A percentile compares a stretch with the other conserved stretches of the same genome.
These are phyloP conservation scores for Ferrisia virgata DNA, from an alignment of 2,888 invertebrate species.

Conservation along the genomic window DNA sequence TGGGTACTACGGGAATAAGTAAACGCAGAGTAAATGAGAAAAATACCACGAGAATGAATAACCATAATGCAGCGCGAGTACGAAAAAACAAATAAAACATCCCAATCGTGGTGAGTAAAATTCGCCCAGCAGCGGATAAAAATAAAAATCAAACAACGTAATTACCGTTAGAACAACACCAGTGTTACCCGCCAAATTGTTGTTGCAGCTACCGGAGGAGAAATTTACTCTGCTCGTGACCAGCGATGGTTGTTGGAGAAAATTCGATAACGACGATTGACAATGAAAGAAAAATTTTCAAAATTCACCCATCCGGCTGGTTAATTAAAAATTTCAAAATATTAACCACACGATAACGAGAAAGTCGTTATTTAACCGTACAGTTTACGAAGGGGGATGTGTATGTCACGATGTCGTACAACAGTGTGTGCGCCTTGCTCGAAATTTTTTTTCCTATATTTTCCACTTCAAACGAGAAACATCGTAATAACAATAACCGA, in stretches of 20 bases:
- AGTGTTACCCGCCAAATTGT: neutral
- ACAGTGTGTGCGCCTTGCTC: neutral
- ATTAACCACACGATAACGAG: no score
- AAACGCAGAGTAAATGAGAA: no score
- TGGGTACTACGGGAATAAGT: no score
- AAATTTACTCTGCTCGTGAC: neutral
- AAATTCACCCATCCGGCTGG: neutral
- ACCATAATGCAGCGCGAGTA: neutral
- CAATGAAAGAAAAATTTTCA: neutral
- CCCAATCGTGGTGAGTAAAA: neutral
- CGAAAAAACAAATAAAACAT: neutral
- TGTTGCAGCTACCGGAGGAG: neutral
- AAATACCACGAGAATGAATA: neutral
- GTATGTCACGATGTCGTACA: neutral
- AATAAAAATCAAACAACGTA: neutral
- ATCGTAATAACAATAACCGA: conserved; percentile 3
- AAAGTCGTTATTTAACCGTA: no score
- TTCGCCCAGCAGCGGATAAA: neutral
- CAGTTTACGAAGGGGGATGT: no score
- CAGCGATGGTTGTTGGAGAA: neutral
- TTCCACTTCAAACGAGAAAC: neutral
- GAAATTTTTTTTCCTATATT: neutral
- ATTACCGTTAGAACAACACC: neutral
- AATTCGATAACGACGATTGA: neutral
- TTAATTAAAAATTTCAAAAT: no score